Conservation (phyloP, 2,888 invertebrate species). For the Drosophila melanocephala region DNA sequence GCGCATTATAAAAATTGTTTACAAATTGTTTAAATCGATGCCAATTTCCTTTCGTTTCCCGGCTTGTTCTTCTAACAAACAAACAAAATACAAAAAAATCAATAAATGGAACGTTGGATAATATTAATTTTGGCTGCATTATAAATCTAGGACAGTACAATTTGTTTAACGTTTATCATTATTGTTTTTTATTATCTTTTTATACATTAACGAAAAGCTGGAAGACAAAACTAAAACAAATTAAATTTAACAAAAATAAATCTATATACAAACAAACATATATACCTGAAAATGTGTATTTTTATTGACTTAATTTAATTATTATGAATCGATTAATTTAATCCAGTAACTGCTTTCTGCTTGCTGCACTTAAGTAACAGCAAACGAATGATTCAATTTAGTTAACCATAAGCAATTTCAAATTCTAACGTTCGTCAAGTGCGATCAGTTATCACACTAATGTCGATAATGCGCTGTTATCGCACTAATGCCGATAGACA, state of each 20-base stretch:
- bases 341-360: background rate
- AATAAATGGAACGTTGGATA: conserved; percentile 21
- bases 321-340: background rate
- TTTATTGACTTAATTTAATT: background rate
- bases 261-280: conserved; percentile 57
- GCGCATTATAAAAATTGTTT: conserved; percentile 31
- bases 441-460: conserved; percentile 4
- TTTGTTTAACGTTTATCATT: conserved; percentile 68
- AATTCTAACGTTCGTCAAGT: conserved; percentile 3
- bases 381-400: background rate
- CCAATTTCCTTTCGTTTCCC: conserved; percentile 21
- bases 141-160: conserved; percentile 68
- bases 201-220: conserved; percentile 58
- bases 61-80: background rate
- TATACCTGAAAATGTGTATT: background rate
- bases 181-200: conserved; percentile 61
- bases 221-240: conserved; percentile 61
- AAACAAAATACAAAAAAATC: background rate
- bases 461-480: background rate
- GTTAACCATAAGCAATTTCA: background rate
- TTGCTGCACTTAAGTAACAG: background rate
- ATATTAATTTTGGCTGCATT: conserved; percentile 48
- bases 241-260: conserved; percentile 71
- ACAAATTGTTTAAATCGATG: conserved; percentile 16
- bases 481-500: conserved; percentile 2